Conservation (phyloP, 2,888 invertebrate species). For the Branchellion lobata region DNA sequence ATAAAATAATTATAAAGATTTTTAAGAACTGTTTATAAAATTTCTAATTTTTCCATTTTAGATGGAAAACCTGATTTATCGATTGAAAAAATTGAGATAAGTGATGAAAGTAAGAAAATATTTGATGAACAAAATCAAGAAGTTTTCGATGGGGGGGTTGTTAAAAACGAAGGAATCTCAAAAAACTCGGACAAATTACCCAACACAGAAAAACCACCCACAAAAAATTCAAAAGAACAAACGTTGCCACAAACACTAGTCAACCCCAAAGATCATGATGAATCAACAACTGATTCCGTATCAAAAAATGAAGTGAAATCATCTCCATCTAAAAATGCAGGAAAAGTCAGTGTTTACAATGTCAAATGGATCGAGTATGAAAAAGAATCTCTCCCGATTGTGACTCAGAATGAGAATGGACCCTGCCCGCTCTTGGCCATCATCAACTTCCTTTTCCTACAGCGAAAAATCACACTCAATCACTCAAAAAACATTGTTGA, state of each 20-base stretch:
- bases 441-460: constrained; percentile 65
- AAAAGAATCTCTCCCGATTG: constrained; percentile 62
- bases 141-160: no score
- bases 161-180: no score
- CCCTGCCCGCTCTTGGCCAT: constrained; percentile 68
- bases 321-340: neutral
- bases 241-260: no score
- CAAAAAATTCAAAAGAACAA: neutral
- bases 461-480: constrained; percentile 62
- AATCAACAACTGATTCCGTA: neutral
- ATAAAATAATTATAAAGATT: no score
- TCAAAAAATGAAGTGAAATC: neutral
- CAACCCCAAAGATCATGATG: neutral
- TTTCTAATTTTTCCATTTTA: no score
- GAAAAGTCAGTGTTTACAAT: constrained; percentile 59
- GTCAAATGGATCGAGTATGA: constrained; percentile 65
- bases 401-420: constrained; percentile 68
- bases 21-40: no score
- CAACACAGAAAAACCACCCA: neutral
- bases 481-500: constrained; percentile 63
- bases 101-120: no score
- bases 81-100: no score
- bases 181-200: neutral
- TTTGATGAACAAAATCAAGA: no score
- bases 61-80: no score